Evolutionary conservation across 2,888 invertebrate genomes (phyloP), one percentile per base, ranked within the genome.

Genomic region (Malthinus seriepunctatus): DNA sequence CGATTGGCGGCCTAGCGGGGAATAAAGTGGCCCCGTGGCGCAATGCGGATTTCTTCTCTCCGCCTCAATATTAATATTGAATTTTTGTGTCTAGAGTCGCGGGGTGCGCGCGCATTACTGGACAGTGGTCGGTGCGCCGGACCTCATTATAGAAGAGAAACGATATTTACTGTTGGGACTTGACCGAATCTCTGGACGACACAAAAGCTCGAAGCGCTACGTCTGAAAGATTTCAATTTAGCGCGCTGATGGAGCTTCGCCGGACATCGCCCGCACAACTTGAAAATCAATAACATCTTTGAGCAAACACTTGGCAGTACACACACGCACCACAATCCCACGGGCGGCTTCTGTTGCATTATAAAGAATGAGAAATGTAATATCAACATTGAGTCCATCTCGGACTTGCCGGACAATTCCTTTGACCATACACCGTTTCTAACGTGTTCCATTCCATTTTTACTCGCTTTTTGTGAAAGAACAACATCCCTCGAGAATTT

Each of bases 61-160:
- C 85, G 83, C 85, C 84, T 84, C 83, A 84, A 87, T 88, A 88
- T 88, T 88, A 88, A 88, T 88, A 88, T 88, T 87, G 86, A 86
- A 88, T 88, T 88, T 88, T 87, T 86, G 83, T 83, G 82, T 81
- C 82, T 79, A 82, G 82, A 82, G 73, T 72, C 75, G 75, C 74
- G 72, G 67, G 70, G 68, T 72, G 75, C 73, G 77, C 76, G 75
- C 77, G 74, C 76, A 69, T 69, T 45, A 48, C 55, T 56, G 64
- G 58, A 58, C 53, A 58, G 49, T 51, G 57, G 56, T 58, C 59
- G 59, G 45, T 62, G 58, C 65, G 66, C 65, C 63, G 67, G 69
- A 69, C 69, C 67, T 67, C 69, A 67, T 67, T 67, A 66, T 69
- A 67, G 72, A 71, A 72, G 73, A 72, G 72, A 71, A 73, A 71